A percentile compares a stretch with the other conserved stretches of the same genome.
Conservation (phyloP, 2,888 invertebrate species). For the Dasysyrphus tricinctus region DNA sequence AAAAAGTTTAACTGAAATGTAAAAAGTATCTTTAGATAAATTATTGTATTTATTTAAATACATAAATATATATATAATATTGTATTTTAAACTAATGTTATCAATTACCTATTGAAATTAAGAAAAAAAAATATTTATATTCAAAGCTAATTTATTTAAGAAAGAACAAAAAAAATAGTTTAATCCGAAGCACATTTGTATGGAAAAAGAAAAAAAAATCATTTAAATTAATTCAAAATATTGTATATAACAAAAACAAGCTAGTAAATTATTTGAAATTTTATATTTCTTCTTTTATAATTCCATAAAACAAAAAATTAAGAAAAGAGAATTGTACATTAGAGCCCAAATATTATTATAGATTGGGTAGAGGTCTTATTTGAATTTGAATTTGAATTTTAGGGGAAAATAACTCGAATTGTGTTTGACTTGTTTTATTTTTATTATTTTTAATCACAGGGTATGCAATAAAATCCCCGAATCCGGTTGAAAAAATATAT, state of each 20-base stretch:
- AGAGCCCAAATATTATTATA: neutral
- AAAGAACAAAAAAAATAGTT: constrained; percentile 25
- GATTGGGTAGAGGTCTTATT: constrained; percentile 34
- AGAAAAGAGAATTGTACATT: constrained; percentile 12
- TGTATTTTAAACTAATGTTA: constrained; percentile 67
- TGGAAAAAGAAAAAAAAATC: constrained; percentile 31
- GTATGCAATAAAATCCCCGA: constrained; percentile 72
- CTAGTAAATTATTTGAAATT: constrained; percentile 63
- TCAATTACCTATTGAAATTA: constrained; percentile 72
- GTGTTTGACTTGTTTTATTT: neutral
- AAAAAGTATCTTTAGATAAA: constrained; percentile 67
- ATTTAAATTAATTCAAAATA: constrained; percentile 35
- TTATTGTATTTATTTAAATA: constrained; percentile 65
- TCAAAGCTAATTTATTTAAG: constrained; percentile 36
- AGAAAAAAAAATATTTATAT: constrained; percentile 61
- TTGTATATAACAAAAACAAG: constrained; percentile 46
- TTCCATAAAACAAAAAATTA: neutral
- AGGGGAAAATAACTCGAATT: constrained; percentile 21
- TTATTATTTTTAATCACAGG: constrained; percentile 62
- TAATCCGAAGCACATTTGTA: constrained; percentile 58
- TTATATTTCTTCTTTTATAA: constrained; percentile 32
- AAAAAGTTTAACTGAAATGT: constrained; percentile 49
- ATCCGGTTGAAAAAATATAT: constrained; percentile 70
- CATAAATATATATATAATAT: constrained; percentile 27
- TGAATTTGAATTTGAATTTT: constrained; percentile 22